phyloP scores from a whole-genome alignment of 64 coral and sea anemone species.

The Catalaphyllia jardinei region DNA sequence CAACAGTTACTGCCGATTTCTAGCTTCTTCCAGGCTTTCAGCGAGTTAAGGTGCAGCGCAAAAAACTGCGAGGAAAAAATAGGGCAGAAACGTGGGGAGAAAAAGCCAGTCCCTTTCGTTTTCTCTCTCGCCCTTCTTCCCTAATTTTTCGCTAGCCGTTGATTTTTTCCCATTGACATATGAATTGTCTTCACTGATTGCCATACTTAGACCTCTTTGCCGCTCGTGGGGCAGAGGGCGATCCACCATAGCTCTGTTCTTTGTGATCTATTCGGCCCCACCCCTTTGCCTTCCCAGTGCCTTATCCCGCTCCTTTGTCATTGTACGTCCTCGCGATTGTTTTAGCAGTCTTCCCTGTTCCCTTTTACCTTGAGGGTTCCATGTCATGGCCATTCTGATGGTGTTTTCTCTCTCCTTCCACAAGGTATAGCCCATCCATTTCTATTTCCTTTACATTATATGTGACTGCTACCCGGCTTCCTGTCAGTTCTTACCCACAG shows the following conservation, averaged over 20 bases:
- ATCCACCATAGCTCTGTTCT: not conserved
- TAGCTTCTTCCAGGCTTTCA: no score
- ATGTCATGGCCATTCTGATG: not conserved
- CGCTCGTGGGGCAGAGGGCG: not conserved
- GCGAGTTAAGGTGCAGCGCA: no score
- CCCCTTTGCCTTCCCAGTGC: not conserved
- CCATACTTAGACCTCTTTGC: slow-evolving; percentile 8
- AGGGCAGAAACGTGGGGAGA: no score
- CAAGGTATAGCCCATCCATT: not conserved
- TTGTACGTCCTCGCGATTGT: not conserved
- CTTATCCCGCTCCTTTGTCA: not conserved
- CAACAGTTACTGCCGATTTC: no score
- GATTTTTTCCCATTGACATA: no score
- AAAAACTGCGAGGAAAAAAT: no score
- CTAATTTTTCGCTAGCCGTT: no score
- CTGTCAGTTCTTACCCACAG: no score
- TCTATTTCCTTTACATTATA: not conserved
- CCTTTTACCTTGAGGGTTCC: not conserved
- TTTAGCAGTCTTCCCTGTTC: not conserved
- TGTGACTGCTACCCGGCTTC: no score
- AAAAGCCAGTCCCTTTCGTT: no score
- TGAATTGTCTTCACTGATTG: no score
- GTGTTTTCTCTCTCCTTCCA: not conserved
- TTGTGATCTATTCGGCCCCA: not conserved
- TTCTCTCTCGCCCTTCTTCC: no score